phyloP scores from a whole-genome alignment of 2,888 invertebrate species.

The Branchipolynoe longqiensis region DNA sequence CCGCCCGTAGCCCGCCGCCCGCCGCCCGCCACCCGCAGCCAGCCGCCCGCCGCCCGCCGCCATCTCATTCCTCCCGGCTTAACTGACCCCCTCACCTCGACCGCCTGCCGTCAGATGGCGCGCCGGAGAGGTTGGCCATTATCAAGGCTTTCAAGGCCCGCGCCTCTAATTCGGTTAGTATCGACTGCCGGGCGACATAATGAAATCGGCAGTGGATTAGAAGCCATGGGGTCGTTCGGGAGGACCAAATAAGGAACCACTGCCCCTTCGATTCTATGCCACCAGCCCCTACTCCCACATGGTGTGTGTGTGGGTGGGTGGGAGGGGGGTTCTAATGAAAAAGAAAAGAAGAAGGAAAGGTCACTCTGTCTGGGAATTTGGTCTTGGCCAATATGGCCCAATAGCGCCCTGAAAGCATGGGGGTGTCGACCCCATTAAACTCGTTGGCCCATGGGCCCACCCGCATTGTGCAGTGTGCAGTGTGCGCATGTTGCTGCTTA shows the following conservation, averaged over 20 bases:
- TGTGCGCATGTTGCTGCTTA: too few species aligned
- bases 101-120: conserved; percentile 17
- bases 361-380: too few species aligned
- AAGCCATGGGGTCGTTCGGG: conserved; percentile 32
- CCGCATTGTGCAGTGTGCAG: conserved; percentile 29
- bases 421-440: conserved; percentile 3
- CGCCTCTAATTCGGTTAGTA: conserved; percentile 39
- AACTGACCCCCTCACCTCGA: conserved; percentile 26
- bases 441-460: neutral
- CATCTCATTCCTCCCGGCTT: conserved; percentile 1
- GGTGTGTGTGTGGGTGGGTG: too few species aligned
- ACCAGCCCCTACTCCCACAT: neutral
- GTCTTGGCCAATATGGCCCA: conserved; percentile 12
- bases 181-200: conserved; percentile 42
- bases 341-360: too few species aligned
- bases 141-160: conserved; percentile 38
- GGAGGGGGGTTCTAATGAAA: too few species aligned
- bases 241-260: conserved; percentile 26
- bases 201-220: conserved; percentile 49
- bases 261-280: conserved; percentile 32
- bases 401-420: neutral
- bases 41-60: neutral
- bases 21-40: too few species aligned
- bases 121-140: conserved; percentile 37
- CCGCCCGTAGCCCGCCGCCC: too few species aligned